phyloP scores from a whole-genome alignment of 1,140 invertebrate species.

The Leptinotarsa undecemlineata region DNA sequence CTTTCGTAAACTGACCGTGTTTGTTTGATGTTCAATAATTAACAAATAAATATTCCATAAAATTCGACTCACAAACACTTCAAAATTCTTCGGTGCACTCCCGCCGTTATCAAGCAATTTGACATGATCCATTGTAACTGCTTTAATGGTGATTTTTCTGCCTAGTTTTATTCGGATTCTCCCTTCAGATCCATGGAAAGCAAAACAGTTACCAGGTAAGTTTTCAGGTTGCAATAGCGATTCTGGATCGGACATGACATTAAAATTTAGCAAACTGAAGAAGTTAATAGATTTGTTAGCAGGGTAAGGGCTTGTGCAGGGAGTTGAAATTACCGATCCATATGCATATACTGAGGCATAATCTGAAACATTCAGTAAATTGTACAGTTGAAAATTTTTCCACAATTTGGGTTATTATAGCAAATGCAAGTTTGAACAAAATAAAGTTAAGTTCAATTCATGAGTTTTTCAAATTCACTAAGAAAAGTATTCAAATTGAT shows the following conservation, averaged over 20 bases:
- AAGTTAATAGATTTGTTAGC: conserved; percentile 19
- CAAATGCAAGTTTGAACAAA: too few relatives aligned
- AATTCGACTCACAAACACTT: conserved; percentile 32
- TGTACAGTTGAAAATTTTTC: neutral
- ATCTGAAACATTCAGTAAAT: conserved; percentile 27
- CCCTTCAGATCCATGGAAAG: conserved; percentile 32
- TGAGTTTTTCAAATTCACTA: too few relatives aligned
- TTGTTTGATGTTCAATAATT: neutral
- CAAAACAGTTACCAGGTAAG: conserved; percentile 39
- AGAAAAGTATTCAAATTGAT: too few relatives aligned
- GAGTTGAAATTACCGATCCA: conserved; percentile 34
- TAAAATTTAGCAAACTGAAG: conserved; percentile 21
- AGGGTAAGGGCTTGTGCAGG: conserved; percentile 31
- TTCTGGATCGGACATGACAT: conserved; percentile 23
- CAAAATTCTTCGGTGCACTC: conserved; percentile 38
- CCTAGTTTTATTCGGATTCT: conserved; percentile 32
- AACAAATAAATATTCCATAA: neutral
- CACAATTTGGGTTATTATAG: too few relatives aligned
- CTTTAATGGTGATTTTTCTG: conserved; percentile 30
- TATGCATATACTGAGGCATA: conserved; percentile 36
- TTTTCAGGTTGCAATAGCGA: conserved; percentile 32
- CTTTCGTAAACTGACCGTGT: neutral
- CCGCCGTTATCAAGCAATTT: conserved; percentile 23
- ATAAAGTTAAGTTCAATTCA: too few relatives aligned
- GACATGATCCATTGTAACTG: conserved; percentile 35